phyloP scores from a whole-genome alignment of 2,888 invertebrate genomes.

The Synergus japonicus region DNA sequence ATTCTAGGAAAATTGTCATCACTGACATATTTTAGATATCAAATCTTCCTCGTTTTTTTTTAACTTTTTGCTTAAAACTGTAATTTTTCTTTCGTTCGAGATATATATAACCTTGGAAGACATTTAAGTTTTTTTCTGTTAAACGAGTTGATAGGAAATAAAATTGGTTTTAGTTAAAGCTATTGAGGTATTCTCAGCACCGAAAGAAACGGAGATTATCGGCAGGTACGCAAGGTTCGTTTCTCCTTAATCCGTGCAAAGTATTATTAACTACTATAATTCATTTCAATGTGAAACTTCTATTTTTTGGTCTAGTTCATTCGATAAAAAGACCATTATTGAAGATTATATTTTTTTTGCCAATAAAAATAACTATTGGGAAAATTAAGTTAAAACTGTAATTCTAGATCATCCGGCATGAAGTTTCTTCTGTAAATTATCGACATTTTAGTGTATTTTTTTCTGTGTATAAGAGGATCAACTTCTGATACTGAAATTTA shows the following conservation, averaged over 20 bases:
- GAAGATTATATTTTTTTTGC: not conserved
- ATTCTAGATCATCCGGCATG: not conserved
- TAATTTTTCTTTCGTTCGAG: not conserved
- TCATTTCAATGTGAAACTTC: not conserved
- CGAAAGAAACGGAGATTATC: conserved; percentile 6
- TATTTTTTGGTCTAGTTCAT: not conserved
- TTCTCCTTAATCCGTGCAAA: conserved; percentile 20
- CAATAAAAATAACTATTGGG: not conserved
- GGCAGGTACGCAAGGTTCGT: not conserved
- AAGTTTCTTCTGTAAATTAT: not conserved
- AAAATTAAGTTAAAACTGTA: not conserved
- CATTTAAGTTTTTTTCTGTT: not conserved
- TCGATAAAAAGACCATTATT: not conserved
- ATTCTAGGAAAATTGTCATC: not conserved
- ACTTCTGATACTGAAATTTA: no score
- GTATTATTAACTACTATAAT: conserved; percentile 34
- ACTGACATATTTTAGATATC: not conserved
- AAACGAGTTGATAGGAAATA: not conserved
- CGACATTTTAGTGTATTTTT: no score
- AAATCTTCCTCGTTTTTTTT: not conserved
- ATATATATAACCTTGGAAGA: not conserved
- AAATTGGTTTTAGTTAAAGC: conserved; percentile 22
- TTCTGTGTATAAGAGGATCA: no score
- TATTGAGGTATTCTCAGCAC: conserved; percentile 10
- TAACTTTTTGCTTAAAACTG: not conserved